Evolutionary conservation across 2,113 vertebrate species (phyloP).

Genomic region (Chloebia gouldiae): DNA sequence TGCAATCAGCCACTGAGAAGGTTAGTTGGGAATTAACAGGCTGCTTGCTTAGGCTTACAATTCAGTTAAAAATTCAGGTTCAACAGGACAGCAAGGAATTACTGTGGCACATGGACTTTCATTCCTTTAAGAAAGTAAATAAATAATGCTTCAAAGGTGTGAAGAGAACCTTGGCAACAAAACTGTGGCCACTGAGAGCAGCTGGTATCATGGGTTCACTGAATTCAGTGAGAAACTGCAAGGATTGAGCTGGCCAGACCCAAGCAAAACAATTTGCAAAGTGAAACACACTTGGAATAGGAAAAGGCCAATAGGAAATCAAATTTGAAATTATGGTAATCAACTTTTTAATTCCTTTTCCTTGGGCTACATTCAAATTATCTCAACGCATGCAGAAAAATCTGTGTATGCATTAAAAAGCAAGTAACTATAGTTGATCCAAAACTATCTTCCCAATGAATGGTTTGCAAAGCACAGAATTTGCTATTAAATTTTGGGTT

Average conservation of each 20-base stretch:
- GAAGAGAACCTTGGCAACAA: background rate
- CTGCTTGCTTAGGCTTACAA: background rate
- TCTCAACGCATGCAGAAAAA: background rate
- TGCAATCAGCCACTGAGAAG: background rate
- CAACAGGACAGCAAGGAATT: background rate
- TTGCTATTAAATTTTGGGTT: background rate
- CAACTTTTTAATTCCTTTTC: background rate
- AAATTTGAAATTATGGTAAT: background rate
- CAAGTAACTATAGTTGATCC: background rate
- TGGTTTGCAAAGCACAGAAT: background rate
- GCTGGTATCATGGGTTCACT: background rate
- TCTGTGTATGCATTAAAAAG: background rate
- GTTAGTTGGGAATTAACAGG: background rate
- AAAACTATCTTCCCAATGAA: background rate
- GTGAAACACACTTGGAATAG: background rate
- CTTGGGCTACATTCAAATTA: background rate
- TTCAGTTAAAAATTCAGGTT: background rate
- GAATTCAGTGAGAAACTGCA: background rate
- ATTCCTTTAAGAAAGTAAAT: background rate
- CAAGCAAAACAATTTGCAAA: background rate
- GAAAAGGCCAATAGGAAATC: background rate
- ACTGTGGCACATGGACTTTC: background rate
- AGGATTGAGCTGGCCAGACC: background rate
- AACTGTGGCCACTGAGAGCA: background rate
- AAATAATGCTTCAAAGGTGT: background rate